Conservation (phyloP, 2,888 invertebrate genomes). For the Tanypteryx hageni region DNA sequence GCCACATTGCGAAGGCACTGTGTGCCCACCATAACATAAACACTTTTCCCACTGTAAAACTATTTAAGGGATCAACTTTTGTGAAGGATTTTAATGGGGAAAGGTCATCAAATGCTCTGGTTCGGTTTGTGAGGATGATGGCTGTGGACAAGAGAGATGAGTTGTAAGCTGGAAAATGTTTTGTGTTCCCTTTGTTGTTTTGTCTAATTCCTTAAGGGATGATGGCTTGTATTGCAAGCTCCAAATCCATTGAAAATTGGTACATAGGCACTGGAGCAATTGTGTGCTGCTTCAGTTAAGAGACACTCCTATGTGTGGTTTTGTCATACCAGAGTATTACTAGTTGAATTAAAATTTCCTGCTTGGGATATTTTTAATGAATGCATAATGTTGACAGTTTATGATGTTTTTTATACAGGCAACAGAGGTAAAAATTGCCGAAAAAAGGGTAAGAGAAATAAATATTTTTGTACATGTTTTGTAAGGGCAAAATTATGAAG, state of each 20-base stretch:
- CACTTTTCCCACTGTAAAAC: constrained; percentile 83
- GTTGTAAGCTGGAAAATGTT: constrained; percentile 66
- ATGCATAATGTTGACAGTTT: neutral
- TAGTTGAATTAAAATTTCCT: constrained; percentile 4
- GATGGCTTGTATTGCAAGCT: too few species aligned
- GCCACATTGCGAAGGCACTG: constrained; percentile 79
- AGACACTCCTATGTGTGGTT: neutral
- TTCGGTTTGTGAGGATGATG: constrained; percentile 75
- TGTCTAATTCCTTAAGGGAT: neutral
- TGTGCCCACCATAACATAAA: constrained; percentile 80
- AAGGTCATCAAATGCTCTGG: constrained; percentile 78
- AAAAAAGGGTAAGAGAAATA: neutral
- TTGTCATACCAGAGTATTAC: neutral
- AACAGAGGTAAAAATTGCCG: neutral
- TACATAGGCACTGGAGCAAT: too few species aligned
- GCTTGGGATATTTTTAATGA: neutral
- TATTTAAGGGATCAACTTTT: constrained; percentile 78
- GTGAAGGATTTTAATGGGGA: constrained; percentile 79
- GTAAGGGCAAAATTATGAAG: neutral
- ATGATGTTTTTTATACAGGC: neutral
- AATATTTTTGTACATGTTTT: constrained; percentile 56
- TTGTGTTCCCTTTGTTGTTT: neutral
- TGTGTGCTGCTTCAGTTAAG: too few species aligned
- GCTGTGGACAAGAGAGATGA: constrained; percentile 69
- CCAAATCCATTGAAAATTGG: too few species aligned